Conservation (phyloP, 2,797 vertebrate species). For the Pantherophis vulpinus region DNA sequence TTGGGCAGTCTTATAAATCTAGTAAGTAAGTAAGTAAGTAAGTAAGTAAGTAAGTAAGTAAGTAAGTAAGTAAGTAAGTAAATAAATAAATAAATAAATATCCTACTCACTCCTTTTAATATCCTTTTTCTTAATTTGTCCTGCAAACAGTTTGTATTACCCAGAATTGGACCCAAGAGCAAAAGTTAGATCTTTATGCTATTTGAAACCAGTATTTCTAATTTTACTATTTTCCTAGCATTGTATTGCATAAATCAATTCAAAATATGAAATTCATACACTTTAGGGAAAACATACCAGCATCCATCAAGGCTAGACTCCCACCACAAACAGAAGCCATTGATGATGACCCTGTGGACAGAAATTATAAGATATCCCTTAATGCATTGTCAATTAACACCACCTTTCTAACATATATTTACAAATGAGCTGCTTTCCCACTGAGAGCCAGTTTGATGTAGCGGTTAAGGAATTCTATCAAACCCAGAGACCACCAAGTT, state of each 20-base stretch:
- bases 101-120: background rate
- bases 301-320: slow-evolving; percentile 96
- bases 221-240: background rate
- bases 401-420: background rate
- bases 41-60: background rate
- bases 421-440: background rate
- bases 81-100: background rate
- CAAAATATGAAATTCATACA: background rate
- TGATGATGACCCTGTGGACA: slow-evolving; percentile 88
- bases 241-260: background rate
- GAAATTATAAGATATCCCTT: background rate
- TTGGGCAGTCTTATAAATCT: background rate
- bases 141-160: background rate
- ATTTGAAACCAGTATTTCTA: background rate
- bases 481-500: background rate
- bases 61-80: background rate
- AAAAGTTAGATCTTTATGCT: background rate
- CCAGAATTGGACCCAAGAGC: background rate
- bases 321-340: slow-evolving; percentile 97
- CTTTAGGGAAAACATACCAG: slow-evolving; percentile 76
- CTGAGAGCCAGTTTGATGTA: background rate
- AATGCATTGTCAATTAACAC: background rate
- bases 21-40: background rate
- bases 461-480: background rate
- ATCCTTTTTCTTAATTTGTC: background rate